Conservation (phyloP, 1,140 invertebrate species). For the Chironomus tepperi region DNA sequence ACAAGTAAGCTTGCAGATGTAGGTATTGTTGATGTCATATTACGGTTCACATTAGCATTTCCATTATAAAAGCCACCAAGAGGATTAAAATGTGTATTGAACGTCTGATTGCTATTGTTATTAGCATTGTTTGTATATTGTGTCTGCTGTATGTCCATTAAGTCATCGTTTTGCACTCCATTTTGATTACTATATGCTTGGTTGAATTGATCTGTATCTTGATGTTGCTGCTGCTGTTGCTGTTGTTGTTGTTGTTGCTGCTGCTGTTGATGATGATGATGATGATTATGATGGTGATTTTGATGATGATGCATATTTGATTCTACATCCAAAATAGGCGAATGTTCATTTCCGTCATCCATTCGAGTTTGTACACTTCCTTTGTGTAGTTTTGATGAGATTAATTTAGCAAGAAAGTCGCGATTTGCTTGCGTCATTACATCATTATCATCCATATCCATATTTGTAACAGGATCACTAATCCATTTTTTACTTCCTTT, state of each 20-base stretch:
- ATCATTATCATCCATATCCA: slow-evolving; percentile 20
- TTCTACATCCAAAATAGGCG: slow-evolving; percentile 38
- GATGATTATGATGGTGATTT: slow-evolving; percentile 17
- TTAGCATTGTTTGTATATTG: slow-evolving; percentile 24
- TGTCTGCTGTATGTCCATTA: slow-evolving; percentile 26
- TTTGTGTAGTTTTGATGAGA: slow-evolving; percentile 25
- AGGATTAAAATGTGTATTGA: slow-evolving; percentile 17
- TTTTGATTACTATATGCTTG: slow-evolving; percentile 24
- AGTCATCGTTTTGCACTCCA: not conserved
- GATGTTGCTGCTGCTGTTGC: not conserved
- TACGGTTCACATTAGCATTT: slow-evolving; percentile 30
- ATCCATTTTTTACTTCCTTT: slow-evolving; percentile 41
- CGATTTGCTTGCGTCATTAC: slow-evolving; percentile 34
- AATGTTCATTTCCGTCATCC: slow-evolving; percentile 39
- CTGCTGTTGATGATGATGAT: not conserved
- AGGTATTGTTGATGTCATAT: slow-evolving; percentile 31
- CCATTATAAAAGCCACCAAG: slow-evolving; percentile 33
- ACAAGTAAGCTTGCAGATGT: slow-evolving; percentile 40
- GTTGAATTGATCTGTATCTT: not conserved
- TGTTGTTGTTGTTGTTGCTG: not conserved
- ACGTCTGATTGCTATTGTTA: slow-evolving; percentile 28
- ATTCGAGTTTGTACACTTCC: slow-evolving; percentile 27
- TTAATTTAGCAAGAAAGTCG: slow-evolving; percentile 36
- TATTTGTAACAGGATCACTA: slow-evolving; percentile 27
- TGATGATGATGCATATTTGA: slow-evolving; percentile 29